Evolutionary conservation across 1,140 invertebrate species (phyloP), one percentile per base, ranked within the genome.

Genomic region (Pseudoatta argentina): DNA sequence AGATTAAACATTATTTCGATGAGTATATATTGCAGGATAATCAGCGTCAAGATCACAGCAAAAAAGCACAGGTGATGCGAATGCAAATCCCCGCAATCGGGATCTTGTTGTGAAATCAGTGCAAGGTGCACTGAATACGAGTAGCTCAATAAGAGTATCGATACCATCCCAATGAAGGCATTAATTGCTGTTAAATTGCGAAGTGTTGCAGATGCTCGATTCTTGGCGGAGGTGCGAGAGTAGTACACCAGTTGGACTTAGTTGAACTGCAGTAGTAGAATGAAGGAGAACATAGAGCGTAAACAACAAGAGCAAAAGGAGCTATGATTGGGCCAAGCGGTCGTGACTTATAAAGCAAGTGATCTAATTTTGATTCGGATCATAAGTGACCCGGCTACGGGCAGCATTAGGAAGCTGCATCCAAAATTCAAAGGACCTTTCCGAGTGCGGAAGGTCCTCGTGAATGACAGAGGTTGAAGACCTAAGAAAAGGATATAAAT

Each of bases 41-140:
- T 2, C 2, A 61, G 5, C 59, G 21, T 0, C 0, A 76, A 0
- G 0, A 10, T 0, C 3, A 57, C 1, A 0, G 14, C 0, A 16
- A 0, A 0, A 27, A 0, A 0, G 21, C 27, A 0, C 66, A 27
- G 48, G 48, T 63, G 0, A 69, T 4, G 14, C 18, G 69, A 0
- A 75, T 85, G 44, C 55, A 63, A 14, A 64, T 73, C 30, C 30
- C 3, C 3, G 3, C 30, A 2, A 27, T 27, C 27, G 90, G 8
- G 90, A 90, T 4, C 92, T 0, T 21, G 21, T 0, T 21, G 21
- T 21, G 21, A 21, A 21, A 21, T 21, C 21, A 21, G 27, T 27
- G 27, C 1, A 27, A 27, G 27, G 2, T 27, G 27, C 27, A 27
- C 27, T 27, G 27, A 27, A 27, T 27, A 3, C 27, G 27, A 27